Evolutionary conservation across 2,797 vertebrate species (phyloP), one percentile per base, ranked within the genome.

Genomic region (Cossypha polioptera): DNA sequence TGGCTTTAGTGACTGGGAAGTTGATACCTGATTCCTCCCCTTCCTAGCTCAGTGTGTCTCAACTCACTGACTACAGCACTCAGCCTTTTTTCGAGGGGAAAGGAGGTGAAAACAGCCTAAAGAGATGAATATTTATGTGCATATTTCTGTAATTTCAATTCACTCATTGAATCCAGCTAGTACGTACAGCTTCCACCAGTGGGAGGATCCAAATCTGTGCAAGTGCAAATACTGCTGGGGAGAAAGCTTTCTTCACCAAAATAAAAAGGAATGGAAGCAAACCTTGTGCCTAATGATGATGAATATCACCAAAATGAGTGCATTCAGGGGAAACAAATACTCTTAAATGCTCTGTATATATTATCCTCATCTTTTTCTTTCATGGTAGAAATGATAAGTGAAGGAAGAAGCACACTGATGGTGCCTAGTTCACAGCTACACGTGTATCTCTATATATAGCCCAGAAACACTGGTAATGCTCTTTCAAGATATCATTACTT

Each of bases 61-160:
- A 88, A 94, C 83, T 72, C 82, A 59, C 65, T 53, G 68, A 62
- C 84, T 90, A 8, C 28, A 77, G 65, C 77, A 62, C n/a, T 86
- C 62, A 26, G 65, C 36, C 15, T 28, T 75, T 92, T 90, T 80
- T 42, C 9, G 40, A 48, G 55, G 57, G 50, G n/a, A 61, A 42
- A 38, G 58, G 78, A 92, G 36, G 71, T 74, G 65, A 72, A 87
- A 94, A 62, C 73, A 94, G 77, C 55, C 54, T 47, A 11, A 69
- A 78, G 58, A 86, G 75, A 93, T 91, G 62, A 93, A 94, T 96
- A 97, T 94, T 96, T 95, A 92, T 95, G 72, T 61, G 42, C 82
- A 33, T 58, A 90, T 90, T 95, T 92, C 79, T 91, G 78, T 91
- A 86, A 94, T 96, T 94, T 84, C 69, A 50, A 94, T 92, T 81